These are phyloP conservation scores for Abrostola tripartita DNA, from an alignment of 2,888 invertebrate genomes.

Conservation along the genomic window DNA sequence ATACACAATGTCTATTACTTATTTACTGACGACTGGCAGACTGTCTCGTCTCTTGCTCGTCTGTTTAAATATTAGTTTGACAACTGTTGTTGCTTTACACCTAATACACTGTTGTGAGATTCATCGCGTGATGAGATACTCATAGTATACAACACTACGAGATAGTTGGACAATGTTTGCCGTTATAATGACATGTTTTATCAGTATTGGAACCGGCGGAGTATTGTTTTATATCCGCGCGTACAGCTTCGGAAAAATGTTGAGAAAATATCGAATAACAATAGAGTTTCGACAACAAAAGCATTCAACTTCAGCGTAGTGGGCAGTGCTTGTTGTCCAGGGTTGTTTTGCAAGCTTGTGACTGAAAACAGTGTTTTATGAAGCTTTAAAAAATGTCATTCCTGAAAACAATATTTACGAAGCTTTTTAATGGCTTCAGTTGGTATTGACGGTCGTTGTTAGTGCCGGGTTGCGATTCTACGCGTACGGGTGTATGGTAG, in stretches of 20 bases:
- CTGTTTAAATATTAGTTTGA: constrained; percentile 31
- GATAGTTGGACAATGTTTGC: no score
- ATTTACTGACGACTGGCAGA: constrained; percentile 16
- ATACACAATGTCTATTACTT: constrained; percentile 32
- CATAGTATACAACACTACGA: no score
- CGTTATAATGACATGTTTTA: constrained; percentile 1
- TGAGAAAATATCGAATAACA: constrained; percentile 26
- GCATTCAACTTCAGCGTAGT: constrained; percentile 27
- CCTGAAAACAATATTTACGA: constrained; percentile 25
- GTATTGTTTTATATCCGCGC: constrained; percentile 25
- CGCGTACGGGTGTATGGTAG: constrained; percentile 13
- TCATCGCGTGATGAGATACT: no score
- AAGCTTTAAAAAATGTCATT: constrained; percentile 15
- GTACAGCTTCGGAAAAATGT: constrained; percentile 20
- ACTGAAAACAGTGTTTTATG: constrained; percentile 4
- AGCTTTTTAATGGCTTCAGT: constrained; percentile 22
- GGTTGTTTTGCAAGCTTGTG: background rate
- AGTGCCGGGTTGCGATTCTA: constrained; percentile 8
- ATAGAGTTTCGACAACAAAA: constrained; percentile 34
- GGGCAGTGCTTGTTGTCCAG: background rate
- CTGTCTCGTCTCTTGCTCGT: constrained; percentile 13
- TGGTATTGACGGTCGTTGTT: constrained; percentile 39
- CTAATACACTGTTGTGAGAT: background rate
- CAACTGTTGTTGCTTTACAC: constrained; percentile 16
- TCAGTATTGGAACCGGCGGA: constrained; percentile 9